These are phyloP conservation scores for Alentia gelatinosa DNA, from an alignment of 2,888 invertebrate species.

Conservation along the genomic window DNA sequence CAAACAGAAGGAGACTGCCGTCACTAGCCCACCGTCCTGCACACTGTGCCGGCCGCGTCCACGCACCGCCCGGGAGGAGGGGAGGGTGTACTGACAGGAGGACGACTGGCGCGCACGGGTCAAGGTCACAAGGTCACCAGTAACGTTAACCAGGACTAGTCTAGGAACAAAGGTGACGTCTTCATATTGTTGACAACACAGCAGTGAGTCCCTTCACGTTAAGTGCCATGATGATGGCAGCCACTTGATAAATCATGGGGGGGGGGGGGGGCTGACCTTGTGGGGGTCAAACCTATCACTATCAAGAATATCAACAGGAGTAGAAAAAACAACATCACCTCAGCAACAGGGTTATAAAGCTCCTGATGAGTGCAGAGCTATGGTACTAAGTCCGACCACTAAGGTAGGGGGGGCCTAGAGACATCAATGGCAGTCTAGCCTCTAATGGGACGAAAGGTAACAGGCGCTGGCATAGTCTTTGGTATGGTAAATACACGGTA, in stretches of 20 bases:
- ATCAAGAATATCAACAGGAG: neutral
- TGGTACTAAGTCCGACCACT: neutral
- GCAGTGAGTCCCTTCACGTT: neutral
- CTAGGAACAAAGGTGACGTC: neutral
- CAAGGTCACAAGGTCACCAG: too few species aligned
- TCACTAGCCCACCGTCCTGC: neutral
- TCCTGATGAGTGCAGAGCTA: neutral
- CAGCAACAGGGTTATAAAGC: neutral
- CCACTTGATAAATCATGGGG: neutral
- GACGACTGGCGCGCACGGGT: too few species aligned
- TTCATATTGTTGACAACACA: neutral
- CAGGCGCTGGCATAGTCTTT: neutral
- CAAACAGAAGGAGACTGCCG: neutral
- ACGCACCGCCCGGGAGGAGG: too few species aligned
- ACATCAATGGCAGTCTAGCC: neutral
- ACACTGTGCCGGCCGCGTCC: too few species aligned
- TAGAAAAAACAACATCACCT: constrained; percentile 15
- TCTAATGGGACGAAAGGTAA: neutral
- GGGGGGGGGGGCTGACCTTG: neutral
- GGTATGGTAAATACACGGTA: neutral
- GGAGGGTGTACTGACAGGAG: too few species aligned
- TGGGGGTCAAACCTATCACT: neutral
- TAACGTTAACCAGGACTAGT: neutral
- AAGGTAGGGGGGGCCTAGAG: neutral
- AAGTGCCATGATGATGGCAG: neutral